A percentile compares a stretch with the other conserved stretches of the same genome.
Conservation (phyloP, 1,140 invertebrate species). For the Acarapis woodi region DNA sequence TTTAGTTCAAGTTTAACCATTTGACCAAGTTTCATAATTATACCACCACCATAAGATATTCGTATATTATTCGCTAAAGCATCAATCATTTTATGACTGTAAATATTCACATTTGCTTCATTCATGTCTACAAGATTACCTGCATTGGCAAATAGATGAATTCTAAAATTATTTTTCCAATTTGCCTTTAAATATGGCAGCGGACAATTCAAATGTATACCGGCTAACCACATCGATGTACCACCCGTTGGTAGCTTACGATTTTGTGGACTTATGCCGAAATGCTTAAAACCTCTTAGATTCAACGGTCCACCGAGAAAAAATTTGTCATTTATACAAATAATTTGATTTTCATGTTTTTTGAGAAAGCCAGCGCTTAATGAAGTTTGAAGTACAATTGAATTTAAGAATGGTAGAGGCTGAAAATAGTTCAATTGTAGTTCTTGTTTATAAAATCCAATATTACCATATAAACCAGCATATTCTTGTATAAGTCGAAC, state of each 20-base stretch:
- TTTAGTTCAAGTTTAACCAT: slow-evolving; percentile 56
- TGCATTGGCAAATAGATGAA: slow-evolving; percentile 52
- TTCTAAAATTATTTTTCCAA: slow-evolving; percentile 43
- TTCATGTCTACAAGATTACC: slow-evolving; percentile 36
- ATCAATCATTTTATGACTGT: slow-evolving; percentile 15
- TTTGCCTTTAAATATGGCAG: slow-evolving; percentile 47
- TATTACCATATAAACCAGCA: slow-evolving; percentile 56
- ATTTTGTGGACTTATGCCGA: slow-evolving; percentile 45
- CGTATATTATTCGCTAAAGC: slow-evolving; percentile 13
- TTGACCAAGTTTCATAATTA: slow-evolving; percentile 41
- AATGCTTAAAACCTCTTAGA: slow-evolving; percentile 44
- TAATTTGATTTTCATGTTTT: slow-evolving; percentile 22
- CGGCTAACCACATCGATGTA: slow-evolving; percentile 43
- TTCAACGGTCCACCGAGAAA: slow-evolving; percentile 57
- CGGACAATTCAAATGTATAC: slow-evolving; percentile 47
- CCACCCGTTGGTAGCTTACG: slow-evolving; percentile 27
- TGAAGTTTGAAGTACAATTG: slow-evolving; percentile 31
- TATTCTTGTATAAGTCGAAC: slow-evolving; percentile 34
- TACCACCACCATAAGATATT: slow-evolving; percentile 31
- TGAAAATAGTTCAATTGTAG: slow-evolving; percentile 42
- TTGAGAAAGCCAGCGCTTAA: slow-evolving; percentile 34
- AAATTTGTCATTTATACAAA: slow-evolving; percentile 41
- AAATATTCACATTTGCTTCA: slow-evolving; percentile 16
- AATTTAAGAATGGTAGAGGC: slow-evolving; percentile 17
- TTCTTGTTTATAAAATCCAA: slow-evolving; percentile 55